These are phyloP conservation scores for Leucania comma DNA, from an alignment of 2,888 invertebrate genomes.

Conservation along the genomic window DNA sequence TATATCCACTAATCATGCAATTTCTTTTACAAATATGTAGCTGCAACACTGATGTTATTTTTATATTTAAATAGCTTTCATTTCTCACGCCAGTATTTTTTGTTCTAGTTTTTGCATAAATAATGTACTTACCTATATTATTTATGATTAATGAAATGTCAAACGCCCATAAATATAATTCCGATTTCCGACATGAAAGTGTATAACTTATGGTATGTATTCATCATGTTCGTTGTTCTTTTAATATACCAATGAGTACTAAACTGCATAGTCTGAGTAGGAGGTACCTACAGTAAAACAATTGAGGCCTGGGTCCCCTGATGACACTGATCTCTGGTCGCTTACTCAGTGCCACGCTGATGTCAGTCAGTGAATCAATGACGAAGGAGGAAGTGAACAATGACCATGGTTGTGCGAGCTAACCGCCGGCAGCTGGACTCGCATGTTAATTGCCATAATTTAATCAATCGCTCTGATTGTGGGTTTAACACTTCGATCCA, in stretches of 20 bases:
- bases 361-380: slow-evolving; percentile 30
- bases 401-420: neutral
- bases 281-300: neutral
- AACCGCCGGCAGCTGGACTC: slow-evolving; percentile 7
- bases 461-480: slow-evolving; percentile 38
- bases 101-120: neutral
- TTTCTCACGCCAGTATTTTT: neutral
- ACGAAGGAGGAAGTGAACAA: slow-evolving; percentile 38
- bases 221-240: neutral
- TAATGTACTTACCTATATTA: neutral
- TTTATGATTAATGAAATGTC: slow-evolving; percentile 7
- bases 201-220: neutral
- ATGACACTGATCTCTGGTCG: neutral
- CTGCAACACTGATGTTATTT: slow-evolving; percentile 5
- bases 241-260: no score
- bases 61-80: slow-evolving; percentile 1
- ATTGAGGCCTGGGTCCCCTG: neutral
- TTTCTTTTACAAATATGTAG: slow-evolving; percentile 19
- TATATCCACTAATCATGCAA: slow-evolving; percentile 19
- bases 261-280: neutral
- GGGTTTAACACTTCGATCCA: no score
- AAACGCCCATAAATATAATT: slow-evolving; percentile 7
- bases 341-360: slow-evolving; percentile 27
- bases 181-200: neutral
- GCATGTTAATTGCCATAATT: slow-evolving; percentile 53